Base-by-base conservation (phyloP, 2,797 vertebrate genomes). In the Micropoecilia bifurca region DNA sequence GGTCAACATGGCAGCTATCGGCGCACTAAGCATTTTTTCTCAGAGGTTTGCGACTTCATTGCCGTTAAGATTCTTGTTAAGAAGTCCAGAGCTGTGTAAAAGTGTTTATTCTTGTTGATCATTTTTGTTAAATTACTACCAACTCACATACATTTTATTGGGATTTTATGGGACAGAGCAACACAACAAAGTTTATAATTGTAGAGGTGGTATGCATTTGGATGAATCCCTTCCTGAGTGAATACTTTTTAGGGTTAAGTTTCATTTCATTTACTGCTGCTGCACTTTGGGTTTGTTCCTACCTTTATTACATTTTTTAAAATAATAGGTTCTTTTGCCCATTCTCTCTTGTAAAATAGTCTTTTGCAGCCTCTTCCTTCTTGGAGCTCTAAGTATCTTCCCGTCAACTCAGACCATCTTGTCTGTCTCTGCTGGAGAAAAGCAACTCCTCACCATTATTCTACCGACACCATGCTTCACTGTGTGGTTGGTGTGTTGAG, bases 1-100 rank as follows among this genome's bases (percentile, higher is more conserved):
- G 63, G 73, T 74, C 30, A 71, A 76, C 69, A n/a, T 50, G 61
- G 43, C 72, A 71, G 20, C 63, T 25, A 43, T 80, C 25, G 45
- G 13, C 25, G 61, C n/a, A 75, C 47, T 71, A 72, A 80, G 71
- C 13, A 47, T 53, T 77, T 71, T 43, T 53, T 53, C 33, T 71
- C 6, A 1, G 57, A 63, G 25, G 28, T 78, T 80, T 79, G 79
- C 18, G 20, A n/a, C 66, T 74, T 75, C 1, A 59, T 18, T 74
- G n/a, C 36, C 25, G 18, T 73, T 36, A 3, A 48, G 39, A 69
- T 45, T n/a, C 39, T 20, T 69, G 36, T 43, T 43, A n/a, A 69
- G 22, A 25, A 5, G 4, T 41, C 22, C 63, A 39, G 30, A 33
- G 59, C 14, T 68, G 36, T 20, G 33, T 16, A 39, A 22, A 66